Evolutionary conservation across 2,888 invertebrate species (phyloP).

Genomic region (Eilema sororculum): DNA sequence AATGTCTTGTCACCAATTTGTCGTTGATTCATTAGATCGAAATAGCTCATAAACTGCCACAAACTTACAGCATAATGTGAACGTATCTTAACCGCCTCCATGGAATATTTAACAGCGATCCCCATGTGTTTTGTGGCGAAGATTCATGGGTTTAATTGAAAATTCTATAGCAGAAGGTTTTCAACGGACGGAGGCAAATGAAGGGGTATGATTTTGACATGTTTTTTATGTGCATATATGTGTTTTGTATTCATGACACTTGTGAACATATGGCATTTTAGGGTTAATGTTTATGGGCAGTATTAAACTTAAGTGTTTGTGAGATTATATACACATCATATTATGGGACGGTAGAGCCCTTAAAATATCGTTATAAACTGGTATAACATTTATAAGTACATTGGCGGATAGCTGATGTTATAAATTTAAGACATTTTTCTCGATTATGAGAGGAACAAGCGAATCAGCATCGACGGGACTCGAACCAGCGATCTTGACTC

Average conservation of each 20-base stretch:
- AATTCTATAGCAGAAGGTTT: conserved; percentile 43
- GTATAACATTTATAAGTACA: not conserved
- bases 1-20: not conserved
- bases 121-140: conserved; percentile 45
- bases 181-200: conserved; percentile 24
- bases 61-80: not conserved
- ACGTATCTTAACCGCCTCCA: not conserved
- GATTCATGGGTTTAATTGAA: conserved; percentile 56
- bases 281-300: conserved; percentile 17
- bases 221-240: conserved; percentile 18
- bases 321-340: conserved; percentile 8
- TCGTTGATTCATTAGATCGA: not conserved
- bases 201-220: conserved; percentile 27
- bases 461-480: too few relatives aligned
- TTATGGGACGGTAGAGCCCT: not conserved
- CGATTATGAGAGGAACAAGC: too few relatives aligned
- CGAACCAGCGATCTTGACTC: too few relatives aligned
- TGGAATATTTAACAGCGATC: conserved; percentile 32
- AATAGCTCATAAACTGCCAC: conserved; percentile 15
- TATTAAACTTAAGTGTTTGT: conserved; percentile 15
- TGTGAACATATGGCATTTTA: conserved; percentile 20
- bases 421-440: too few relatives aligned
- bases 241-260: conserved; percentile 24
- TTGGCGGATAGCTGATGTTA: not conserved
- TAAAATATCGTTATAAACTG: conserved; percentile 1